Evolutionary conservation across 2,113 vertebrate genomes (phyloP).

Genomic region (Falcunculus frontatus): DNA sequence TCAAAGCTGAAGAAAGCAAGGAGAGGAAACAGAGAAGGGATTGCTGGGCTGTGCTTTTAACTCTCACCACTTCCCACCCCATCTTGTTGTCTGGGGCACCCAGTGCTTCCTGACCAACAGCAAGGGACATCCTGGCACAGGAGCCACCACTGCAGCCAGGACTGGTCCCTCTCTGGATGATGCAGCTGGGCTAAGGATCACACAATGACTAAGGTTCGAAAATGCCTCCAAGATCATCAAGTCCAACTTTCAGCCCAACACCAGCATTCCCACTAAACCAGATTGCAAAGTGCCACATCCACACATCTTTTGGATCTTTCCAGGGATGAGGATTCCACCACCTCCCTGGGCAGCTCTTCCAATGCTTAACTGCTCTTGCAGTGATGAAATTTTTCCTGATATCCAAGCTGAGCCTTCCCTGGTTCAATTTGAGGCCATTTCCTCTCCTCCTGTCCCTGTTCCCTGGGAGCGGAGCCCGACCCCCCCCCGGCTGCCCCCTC

Average conservation of each 20-base stretch:
- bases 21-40: not conserved
- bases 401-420: not conserved
- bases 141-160: not conserved
- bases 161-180: not conserved
- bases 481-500: not conserved
- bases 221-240: not conserved
- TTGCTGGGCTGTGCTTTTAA: not conserved
- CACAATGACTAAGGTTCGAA: not conserved
- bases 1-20: not conserved
- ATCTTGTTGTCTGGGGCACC: not conserved
- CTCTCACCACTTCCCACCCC: not conserved
- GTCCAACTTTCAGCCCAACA: not conserved
- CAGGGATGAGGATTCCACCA: not conserved
- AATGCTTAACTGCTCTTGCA: not conserved
- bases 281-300: not conserved
- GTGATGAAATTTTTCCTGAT: not conserved
- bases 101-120: too few relatives aligned
- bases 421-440: not conserved
- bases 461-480: accelerated
- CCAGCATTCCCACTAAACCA: not conserved
- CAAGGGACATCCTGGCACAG: not conserved
- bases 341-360: not conserved
- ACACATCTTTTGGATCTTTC: accelerated
- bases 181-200: not conserved
- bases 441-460: not conserved